phyloP scores from a whole-genome alignment of 2,113 vertebrate genomes.

The Polyodon spathula region DNA sequence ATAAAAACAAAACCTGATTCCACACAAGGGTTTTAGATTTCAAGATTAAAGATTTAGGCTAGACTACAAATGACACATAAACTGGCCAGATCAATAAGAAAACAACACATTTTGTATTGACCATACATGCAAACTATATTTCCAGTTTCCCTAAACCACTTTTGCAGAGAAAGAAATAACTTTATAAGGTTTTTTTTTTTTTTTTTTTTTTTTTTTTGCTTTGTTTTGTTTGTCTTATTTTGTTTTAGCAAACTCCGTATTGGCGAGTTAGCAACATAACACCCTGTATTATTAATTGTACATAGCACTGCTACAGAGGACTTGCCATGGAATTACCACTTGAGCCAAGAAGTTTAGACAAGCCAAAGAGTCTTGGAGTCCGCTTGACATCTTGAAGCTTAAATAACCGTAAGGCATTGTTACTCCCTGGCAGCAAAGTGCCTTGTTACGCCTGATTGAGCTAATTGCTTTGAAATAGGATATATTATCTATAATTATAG shows the following conservation, averaged over 20 bases:
- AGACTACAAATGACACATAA: too few species aligned
- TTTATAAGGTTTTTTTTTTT: too few species aligned
- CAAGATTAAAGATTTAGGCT: too few species aligned
- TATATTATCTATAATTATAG: conserved; percentile 93
- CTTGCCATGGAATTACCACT: conserved; percentile 40
- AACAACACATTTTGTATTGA: neutral
- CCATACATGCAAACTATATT: neutral
- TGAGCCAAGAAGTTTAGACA: conserved; percentile 33
- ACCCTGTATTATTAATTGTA: conserved; percentile 16
- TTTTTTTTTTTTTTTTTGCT: too few species aligned
- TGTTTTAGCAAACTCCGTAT: neutral
- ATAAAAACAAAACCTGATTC: too few species aligned
- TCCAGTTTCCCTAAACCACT: neutral
- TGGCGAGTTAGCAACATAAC: conserved; percentile 16
- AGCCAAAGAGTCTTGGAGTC: conserved; percentile 49
- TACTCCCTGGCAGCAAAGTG: conserved; percentile 80
- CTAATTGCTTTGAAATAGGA: conserved; percentile 95
- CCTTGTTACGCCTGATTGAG: conserved; percentile 84
- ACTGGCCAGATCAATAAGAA: conserved; percentile 18
- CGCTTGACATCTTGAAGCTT: conserved; percentile 69
- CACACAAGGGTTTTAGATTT: too few species aligned
- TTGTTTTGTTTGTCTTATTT: too few species aligned
- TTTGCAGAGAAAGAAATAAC: neutral
- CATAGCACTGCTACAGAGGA: conserved; percentile 13
- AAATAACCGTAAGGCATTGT: conserved; percentile 84